These are phyloP conservation scores for Empidonax alnorum DNA, from an alignment of 2,113 vertebrate genomes.

Conservation along the genomic window DNA sequence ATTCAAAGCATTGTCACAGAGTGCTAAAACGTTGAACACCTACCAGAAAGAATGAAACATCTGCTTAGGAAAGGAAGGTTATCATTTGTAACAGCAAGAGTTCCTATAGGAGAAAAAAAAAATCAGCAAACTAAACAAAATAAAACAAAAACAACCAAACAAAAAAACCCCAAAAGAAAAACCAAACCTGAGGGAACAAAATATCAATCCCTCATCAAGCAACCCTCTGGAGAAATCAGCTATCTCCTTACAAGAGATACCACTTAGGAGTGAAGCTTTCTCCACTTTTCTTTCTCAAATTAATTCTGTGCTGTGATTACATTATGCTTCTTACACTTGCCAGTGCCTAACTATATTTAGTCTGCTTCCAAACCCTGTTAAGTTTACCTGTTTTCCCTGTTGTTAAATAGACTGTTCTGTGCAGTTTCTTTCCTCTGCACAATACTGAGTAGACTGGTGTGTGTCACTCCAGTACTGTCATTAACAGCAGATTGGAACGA, in stretches of 20 bases:
- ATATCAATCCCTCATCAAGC: conserved; percentile 52
- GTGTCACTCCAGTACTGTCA: neutral
- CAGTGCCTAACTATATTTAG: conserved; percentile 47
- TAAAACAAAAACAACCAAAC: too few relatives aligned
- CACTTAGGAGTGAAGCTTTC: neutral
- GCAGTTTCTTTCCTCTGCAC: neutral
- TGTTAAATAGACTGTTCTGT: conserved; percentile 36
- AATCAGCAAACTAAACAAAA: neutral
- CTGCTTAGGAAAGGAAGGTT: conserved; percentile 14
- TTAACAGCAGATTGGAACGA: neutral
- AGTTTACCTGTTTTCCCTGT: conserved; percentile 24
- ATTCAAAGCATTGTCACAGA: neutral
- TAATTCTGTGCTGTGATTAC: conserved; percentile 36
- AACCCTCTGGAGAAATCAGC: conserved; percentile 65
- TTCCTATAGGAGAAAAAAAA: neutral
- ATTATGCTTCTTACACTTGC: conserved; percentile 31
- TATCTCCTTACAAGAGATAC: conserved; percentile 39
- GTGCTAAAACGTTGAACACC: neutral
- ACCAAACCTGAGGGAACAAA: neutral
- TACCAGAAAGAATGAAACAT: neutral
- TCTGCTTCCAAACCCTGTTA: conserved; percentile 8
- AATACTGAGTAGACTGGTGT: conserved; percentile 35
- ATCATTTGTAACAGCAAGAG: conserved; percentile 12
- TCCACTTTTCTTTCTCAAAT: conserved; percentile 43
- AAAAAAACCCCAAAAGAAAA: neutral